phyloP scores from a whole-genome alignment of 2,888 invertebrate species.

The Celastrina argiolus region DNA sequence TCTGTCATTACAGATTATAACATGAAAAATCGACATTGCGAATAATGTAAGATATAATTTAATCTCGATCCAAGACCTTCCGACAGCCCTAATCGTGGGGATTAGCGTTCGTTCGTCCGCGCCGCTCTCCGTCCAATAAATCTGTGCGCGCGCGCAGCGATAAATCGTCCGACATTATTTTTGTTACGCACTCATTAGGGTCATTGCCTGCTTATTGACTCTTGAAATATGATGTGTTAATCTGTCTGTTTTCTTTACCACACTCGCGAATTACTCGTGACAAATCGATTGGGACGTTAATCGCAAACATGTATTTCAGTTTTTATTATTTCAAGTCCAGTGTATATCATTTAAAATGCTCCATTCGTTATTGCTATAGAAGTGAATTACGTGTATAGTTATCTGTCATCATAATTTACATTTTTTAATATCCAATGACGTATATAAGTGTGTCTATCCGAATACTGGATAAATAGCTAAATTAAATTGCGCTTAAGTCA shows the following conservation, averaged over 20 bases:
- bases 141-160: slow-evolving; percentile 70
- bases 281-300: slow-evolving; percentile 37
- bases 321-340: not conserved
- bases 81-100: slow-evolving; percentile 58
- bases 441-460: too few relatives aligned
- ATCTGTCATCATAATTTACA: not conserved
- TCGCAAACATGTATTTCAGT: not conserved
- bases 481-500: too few relatives aligned
- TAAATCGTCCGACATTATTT: slow-evolving; percentile 75
- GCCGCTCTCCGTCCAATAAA: slow-evolving; percentile 60
- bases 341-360: not conserved
- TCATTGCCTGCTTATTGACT: slow-evolving; percentile 75
- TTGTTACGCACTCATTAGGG: slow-evolving; percentile 76
- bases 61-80: slow-evolving; percentile 24
- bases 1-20: slow-evolving; percentile 20
- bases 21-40: slow-evolving; percentile 20
- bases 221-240: slow-evolving; percentile 63
- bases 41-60: slow-evolving; percentile 23
- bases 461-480: too few relatives aligned
- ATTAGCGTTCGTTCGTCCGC: slow-evolving; percentile 58
- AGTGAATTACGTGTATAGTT: not conserved
- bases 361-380: not conserved
- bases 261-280: slow-evolving; percentile 51
- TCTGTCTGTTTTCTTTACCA: slow-evolving; percentile 52
- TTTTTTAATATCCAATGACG: not conserved